Percentiles rank a stretch among this genome's conserved stretches.
These are phyloP conservation scores for Grus americana DNA, from an alignment of 2,113 vertebrate species.

Conservation along the genomic window DNA sequence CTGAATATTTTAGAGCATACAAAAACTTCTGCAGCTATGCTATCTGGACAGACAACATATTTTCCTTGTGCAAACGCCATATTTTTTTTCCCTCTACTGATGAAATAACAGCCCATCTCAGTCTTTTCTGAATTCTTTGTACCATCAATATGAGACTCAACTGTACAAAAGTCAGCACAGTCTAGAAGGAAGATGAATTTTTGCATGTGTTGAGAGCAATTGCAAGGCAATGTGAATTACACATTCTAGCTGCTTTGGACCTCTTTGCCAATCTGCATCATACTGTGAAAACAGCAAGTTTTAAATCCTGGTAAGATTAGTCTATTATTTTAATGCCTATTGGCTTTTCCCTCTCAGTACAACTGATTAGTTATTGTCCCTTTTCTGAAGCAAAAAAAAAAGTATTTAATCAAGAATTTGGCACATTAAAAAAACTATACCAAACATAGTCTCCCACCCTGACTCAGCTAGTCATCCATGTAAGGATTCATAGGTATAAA, in stretches of 20 bases:
- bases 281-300: background rate
- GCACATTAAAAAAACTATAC: background rate
- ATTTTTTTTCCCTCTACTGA: background rate
- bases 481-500: background rate
- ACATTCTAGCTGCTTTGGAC: background rate
- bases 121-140: background rate
- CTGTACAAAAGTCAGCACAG: background rate
- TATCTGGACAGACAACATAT: background rate
- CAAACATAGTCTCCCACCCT: background rate
- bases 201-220: background rate
- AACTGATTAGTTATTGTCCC: background rate
- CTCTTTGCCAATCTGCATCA: background rate
- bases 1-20: background rate
- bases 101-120: background rate
- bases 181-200: background rate
- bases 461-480: background rate
- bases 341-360: background rate
- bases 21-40: background rate
- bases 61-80: background rate
- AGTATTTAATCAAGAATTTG: background rate
- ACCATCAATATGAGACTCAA: background rate
- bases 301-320: background rate
- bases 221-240: background rate
- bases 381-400: background rate
- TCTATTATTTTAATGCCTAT: background rate